Evolutionary conservation across 2,797 vertebrate species (phyloP).

Genomic region (Odontamblyopus rebecca): DNA sequence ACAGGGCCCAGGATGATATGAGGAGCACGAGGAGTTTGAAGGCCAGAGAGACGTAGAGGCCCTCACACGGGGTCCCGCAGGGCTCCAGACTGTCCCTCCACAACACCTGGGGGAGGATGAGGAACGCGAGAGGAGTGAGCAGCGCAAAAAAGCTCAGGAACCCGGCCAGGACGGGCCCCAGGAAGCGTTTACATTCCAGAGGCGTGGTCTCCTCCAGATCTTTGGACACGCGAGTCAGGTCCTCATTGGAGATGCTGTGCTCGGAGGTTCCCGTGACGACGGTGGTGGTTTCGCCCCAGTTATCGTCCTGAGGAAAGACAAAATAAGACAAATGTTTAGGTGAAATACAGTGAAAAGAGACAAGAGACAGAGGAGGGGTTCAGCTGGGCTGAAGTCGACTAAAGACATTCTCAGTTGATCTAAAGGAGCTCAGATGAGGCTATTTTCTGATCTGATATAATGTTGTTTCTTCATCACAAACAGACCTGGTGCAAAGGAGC

Average conservation of each 20-base stretch:
- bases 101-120: conserved; percentile 86
- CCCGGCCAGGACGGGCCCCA: conserved; percentile 66
- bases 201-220: conserved; percentile 86
- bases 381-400: too few relatives aligned
- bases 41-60: conserved; percentile 90
- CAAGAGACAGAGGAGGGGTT: neutral
- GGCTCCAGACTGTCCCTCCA: conserved; percentile 86
- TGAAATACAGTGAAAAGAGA: too few relatives aligned
- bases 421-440: too few relatives aligned
- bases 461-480: too few relatives aligned
- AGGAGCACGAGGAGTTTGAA: conserved; percentile 91
- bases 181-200: conserved; percentile 82
- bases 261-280: conserved; percentile 91
- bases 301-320: conserved; percentile 82
- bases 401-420: too few relatives aligned
- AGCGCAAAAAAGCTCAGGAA: conserved; percentile 68
- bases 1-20: conserved; percentile 89
- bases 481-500: too few relatives aligned
- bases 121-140: conserved; percentile 85
- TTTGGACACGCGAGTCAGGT: conserved; percentile 85
- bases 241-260: conserved; percentile 91
- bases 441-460: too few relatives aligned
- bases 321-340: neutral
- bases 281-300: conserved; percentile 92
- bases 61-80: conserved; percentile 87